Evolutionary conservation across 2,113 vertebrate genomes (phyloP).

Genomic region (Strix uralensis): DNA sequence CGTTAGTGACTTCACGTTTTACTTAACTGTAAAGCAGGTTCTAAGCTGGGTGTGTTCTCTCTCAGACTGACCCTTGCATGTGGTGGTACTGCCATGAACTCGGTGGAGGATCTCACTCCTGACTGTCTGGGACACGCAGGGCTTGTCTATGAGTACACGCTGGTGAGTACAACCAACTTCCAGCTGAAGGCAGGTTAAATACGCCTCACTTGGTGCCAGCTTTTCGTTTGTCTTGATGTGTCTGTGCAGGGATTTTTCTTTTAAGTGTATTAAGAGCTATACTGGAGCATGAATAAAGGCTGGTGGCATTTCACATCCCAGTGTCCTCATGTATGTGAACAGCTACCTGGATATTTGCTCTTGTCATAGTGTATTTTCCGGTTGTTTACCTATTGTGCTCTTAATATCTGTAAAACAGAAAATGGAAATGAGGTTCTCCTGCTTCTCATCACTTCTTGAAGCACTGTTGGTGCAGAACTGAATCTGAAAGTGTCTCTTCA

Average conservation of each 20-base stretch:
- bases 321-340: not conserved
- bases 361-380: not conserved
- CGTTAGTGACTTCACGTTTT: not conserved
- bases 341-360: not conserved
- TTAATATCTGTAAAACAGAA: not conserved
- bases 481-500: not conserved
- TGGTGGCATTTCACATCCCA: not conserved
- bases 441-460: not conserved
- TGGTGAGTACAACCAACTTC: constrained; percentile 76
- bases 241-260: not conserved
- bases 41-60: not conserved
- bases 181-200: not conserved
- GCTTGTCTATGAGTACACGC: constrained; percentile 90
- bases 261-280: not conserved
- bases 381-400: not conserved
- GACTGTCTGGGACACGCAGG: constrained; percentile 92
- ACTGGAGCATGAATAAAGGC: not conserved
- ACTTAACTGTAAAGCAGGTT: not conserved
- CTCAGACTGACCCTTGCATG: constrained; percentile 89
- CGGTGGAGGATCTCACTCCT: constrained; percentile 87
- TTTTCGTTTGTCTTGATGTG: not conserved
- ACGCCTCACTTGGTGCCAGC: fast-evolving
- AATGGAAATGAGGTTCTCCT: not conserved
- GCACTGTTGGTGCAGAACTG: not conserved
- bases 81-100: constrained; percentile 92